Conservation (phyloP, 1,140 invertebrate genomes). For the Cydia splendana region DNA sequence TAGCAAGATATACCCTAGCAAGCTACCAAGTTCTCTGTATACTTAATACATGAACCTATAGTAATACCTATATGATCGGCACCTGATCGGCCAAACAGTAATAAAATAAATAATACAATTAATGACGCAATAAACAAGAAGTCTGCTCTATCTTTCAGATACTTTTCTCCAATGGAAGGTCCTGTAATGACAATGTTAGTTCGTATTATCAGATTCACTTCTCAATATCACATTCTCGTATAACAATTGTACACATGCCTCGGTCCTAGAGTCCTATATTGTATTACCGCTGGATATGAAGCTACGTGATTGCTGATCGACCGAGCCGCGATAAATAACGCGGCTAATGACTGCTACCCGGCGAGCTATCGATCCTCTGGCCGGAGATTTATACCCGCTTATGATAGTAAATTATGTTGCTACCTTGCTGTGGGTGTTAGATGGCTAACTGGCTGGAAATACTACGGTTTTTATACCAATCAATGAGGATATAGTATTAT, state of each 20-base stretch:
- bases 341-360: slow-evolving; percentile 39
- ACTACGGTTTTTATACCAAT: not conserved
- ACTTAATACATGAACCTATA: no score
- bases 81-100: no score
- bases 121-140: not conserved
- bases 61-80: no score
- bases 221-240: not conserved
- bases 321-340: slow-evolving; percentile 23
- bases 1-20: no score
- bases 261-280: no score
- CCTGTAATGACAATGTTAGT: not conserved
- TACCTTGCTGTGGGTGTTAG: slow-evolving; percentile 50
- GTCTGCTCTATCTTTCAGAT: not conserved
- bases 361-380: slow-evolving; percentile 36
- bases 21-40: no score
- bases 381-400: slow-evolving; percentile 49
- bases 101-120: not conserved
- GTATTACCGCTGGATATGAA: not conserved
- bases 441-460: slow-evolving; percentile 6
- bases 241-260: not conserved
- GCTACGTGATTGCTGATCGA: slow-evolving; percentile 21
- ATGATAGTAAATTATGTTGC: slow-evolving; percentile 49
- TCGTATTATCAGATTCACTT: not conserved
- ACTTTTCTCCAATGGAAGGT: not conserved
- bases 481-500: not conserved